Conservation (phyloP, 2,113 vertebrate species). For the Cynoglossus semilaevis region DNA sequence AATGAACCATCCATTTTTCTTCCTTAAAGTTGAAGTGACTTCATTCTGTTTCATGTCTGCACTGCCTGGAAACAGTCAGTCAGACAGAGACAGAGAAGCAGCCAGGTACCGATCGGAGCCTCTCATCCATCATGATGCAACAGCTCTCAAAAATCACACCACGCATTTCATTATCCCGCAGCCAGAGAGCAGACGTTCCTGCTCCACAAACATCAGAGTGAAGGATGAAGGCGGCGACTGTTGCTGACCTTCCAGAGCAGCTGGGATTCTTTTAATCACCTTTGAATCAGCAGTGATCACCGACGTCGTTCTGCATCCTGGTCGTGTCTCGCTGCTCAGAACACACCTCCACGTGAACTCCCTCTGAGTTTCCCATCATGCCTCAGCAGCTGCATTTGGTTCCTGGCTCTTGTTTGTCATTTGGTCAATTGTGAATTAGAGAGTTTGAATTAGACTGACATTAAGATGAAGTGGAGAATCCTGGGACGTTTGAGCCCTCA, state of each 20-base stretch:
- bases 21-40: no score
- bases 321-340: conserved; percentile 3
- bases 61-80: background rate
- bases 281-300: background rate
- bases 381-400: no score
- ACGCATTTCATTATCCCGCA: background rate
- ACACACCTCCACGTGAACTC: background rate
- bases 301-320: conserved; percentile 1
- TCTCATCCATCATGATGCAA: conserved; percentile 1
- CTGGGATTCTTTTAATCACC: conserved; percentile 14
- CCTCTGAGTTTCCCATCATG: no score
- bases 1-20: no score
- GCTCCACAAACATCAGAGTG: background rate
- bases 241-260: conserved; percentile 11
- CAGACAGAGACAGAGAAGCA: conserved; percentile 1
- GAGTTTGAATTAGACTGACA: background rate
- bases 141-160: background rate
- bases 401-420: no score
- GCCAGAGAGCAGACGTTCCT: background rate
- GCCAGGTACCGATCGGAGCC: background rate
- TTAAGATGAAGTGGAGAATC: background rate
- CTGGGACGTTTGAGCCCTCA: no score
- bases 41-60: no score
- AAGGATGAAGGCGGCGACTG: conserved; percentile 18
- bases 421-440: no score